phyloP scores from a whole-genome alignment of 2,797 vertebrate species.

The Cossypha heuglini region DNA sequence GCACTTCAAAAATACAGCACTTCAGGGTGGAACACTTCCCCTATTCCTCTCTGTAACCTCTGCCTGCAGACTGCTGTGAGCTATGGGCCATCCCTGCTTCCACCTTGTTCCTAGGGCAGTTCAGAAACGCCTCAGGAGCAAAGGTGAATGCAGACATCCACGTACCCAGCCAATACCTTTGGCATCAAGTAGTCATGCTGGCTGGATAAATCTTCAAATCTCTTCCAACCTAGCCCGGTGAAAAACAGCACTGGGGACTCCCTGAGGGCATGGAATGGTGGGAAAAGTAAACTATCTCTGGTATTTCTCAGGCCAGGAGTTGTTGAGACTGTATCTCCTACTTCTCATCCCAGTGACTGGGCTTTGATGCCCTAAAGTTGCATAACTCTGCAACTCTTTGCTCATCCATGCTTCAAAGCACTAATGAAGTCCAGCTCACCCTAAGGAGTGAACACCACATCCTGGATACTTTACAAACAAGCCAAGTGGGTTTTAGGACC shows the following conservation, averaged over 20 bases:
- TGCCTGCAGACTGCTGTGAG: neutral
- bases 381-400: fast-evolving
- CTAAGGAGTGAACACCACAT: neutral
- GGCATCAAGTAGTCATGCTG: neutral
- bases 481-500: neutral
- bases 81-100: neutral
- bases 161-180: neutral
- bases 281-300: neutral
- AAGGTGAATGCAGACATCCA: neutral
- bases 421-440: fast-evolving
- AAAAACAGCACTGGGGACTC: neutral
- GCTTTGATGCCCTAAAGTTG: neutral
- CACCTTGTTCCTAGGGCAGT: neutral
- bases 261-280: neutral
- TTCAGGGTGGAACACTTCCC: neutral
- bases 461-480: neutral
- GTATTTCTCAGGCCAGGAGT: neutral
- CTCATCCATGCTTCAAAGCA: neutral
- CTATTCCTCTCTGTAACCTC: neutral
- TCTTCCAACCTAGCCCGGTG: neutral
- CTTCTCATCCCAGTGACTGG: neutral
- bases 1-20: neutral
- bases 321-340: neutral
- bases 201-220: neutral
- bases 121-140: neutral